Evolutionary conservation across 2,113 vertebrate species (phyloP).

Genomic region (Pelvicachromis taeniatus): DNA sequence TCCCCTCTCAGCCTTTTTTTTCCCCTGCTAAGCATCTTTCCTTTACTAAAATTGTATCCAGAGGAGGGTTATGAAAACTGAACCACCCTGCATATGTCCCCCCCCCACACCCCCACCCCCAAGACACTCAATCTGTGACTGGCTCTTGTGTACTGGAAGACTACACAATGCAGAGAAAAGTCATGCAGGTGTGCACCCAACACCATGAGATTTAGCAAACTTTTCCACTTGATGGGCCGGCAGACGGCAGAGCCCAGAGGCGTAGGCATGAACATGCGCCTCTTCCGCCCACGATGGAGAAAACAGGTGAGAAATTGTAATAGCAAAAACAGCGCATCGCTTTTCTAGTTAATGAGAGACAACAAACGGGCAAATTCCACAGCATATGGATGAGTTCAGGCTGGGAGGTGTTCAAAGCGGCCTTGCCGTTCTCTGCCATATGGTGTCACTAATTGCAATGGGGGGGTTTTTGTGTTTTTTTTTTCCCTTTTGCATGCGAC

Average conservation of each 20-base stretch:
- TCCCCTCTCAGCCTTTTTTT: background rate
- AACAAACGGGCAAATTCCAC: constrained; percentile 69
- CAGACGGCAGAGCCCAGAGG: constrained; percentile 30
- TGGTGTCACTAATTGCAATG: constrained; percentile 76
- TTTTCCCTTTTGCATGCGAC: constrained; percentile 51
- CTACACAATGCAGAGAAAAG: background rate
- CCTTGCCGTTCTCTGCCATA: constrained; percentile 68
- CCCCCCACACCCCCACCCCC: background rate
- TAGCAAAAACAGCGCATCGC: constrained; percentile 10
- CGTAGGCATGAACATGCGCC: background rate
- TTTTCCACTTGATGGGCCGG: background rate
- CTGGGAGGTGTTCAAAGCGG: constrained; percentile 72
- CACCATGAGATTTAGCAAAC: background rate
- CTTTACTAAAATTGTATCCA: background rate
- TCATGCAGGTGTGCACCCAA: constrained; percentile 24
- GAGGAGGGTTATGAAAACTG: background rate
- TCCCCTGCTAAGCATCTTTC: background rate
- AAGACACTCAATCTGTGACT: background rate
- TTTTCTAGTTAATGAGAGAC: constrained; percentile 64
- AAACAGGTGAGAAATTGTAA: constrained; percentile 47
- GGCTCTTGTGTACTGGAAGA: background rate
- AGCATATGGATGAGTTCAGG: constrained; percentile 74
- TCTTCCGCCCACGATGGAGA: constrained; percentile 24
- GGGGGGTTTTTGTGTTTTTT: background rate
- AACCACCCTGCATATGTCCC: too few relatives aligned